Base-by-base conservation (phyloP, 2,888 invertebrate genomes). In the Archips xylosteana region DNA sequence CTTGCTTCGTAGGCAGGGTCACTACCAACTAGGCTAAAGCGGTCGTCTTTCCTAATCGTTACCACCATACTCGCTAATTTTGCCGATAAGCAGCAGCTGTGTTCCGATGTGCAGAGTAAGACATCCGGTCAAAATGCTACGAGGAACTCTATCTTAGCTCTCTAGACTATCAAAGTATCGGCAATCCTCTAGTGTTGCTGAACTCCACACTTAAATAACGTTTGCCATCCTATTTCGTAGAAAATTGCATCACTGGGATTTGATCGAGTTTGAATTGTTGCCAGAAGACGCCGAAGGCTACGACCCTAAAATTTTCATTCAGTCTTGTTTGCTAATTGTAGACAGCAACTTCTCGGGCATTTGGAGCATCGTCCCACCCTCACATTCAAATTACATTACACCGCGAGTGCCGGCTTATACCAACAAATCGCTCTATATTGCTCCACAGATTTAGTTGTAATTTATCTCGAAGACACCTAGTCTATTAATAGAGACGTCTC, bases 401-500 rank as follows among this genome's bases (percentile, higher is more conserved):
- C 47, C 2, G 10, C 34, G 59, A 34, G 59, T 34, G 34, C 34
- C 15, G 34, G 59, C 4, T 12, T 34, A 12, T 10, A 59, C 12
- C 51, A 15, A 34, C 12, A 23, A 47, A 9, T 45, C 66, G 42
- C 23, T 34, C 39, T 10, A 39, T 36, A 23, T 15, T 32, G 3
- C 60, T 47, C 63, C 67, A 6, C 63, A 57, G 72, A 67, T 63
- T 68, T 68, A 68, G 63, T 63, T 63, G 36, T 63, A 72, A 49
- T 67, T 49, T n/a, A 66, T 32, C 47, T 67, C n/a, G 57, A 68
- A 68, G 62, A 68, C 49, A 68, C 57, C 73, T 49, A 64, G 32
- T 51, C 68, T 49, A 69, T 73, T 73, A 67, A 71, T 69, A 73
- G 59, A 69, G 59, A 68, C 39, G 69, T 60, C 62, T 49, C 63